Conservation (phyloP, 2,888 invertebrate genomes). For the Drepanosiphum platanoidis region DNA sequence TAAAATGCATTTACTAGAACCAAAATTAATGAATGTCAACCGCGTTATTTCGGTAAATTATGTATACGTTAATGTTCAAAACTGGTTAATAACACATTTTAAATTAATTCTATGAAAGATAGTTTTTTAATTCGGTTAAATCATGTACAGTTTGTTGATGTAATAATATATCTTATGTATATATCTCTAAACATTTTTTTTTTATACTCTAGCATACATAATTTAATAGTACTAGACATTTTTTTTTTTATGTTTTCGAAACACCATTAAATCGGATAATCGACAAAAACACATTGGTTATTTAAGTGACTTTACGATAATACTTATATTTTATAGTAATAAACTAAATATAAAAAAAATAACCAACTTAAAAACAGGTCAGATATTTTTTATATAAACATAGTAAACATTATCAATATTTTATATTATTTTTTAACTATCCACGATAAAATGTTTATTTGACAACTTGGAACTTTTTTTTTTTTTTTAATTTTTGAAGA, state of each 20-base stretch:
- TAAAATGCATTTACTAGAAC: conserved; percentile 25
- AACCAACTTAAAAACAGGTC: neutral
- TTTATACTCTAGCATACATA: neutral
- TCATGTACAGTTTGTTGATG: neutral
- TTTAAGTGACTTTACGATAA: neutral
- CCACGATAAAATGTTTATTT: no score
- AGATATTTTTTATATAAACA: no score
- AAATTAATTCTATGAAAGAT: conserved; percentile 3
- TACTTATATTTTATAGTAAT: neutral
- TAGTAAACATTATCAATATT: no score
- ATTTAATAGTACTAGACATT: neutral
- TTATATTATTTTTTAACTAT: no score
- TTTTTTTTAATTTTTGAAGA: no score
- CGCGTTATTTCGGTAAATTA: conserved; percentile 33
- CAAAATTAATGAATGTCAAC: conserved; percentile 3
- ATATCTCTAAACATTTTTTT: neutral
- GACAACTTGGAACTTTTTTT: no score
- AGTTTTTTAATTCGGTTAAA: neutral
- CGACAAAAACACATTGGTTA: neutral
- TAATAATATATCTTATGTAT: neutral
- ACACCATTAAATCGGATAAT: neutral
- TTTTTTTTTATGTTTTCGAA: neutral
- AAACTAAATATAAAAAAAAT: no score
- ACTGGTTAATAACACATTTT: conserved; percentile 37
- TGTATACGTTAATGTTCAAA: neutral